Conservation (phyloP, 2,113 vertebrate species). For the Phoenicopterus ruber region DNA sequence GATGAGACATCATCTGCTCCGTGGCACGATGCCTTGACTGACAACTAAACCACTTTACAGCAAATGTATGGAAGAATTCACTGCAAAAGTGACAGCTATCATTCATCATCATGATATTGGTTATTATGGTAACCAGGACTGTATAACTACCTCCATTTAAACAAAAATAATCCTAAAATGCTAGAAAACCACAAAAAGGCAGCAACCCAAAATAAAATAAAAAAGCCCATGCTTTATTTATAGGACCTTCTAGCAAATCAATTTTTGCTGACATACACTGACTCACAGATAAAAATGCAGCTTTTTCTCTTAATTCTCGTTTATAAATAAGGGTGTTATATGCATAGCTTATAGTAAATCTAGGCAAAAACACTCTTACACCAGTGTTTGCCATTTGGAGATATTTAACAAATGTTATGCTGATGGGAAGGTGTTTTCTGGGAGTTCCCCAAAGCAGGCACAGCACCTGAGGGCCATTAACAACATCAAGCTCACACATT, state of each 20-base stretch:
- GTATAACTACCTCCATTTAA: neutral
- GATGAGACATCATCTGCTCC: neutral
- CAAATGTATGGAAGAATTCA: neutral
- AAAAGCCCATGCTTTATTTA: neutral
- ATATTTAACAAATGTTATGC: neutral
- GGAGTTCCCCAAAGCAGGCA: neutral
- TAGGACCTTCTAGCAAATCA: neutral
- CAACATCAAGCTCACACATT: neutral
- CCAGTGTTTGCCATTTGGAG: neutral
- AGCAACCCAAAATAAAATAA: neutral
- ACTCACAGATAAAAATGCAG: neutral
- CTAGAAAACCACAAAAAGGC: neutral
- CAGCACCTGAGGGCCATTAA: neutral
- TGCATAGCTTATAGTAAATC: neutral
- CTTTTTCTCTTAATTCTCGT: neutral
- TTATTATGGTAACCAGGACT: neutral
- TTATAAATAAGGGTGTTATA: neutral
- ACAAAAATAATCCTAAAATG: neutral
- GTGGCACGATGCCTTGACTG: neutral
- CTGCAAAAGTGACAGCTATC: neutral
- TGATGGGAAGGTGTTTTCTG: neutral
- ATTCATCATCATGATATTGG: neutral
- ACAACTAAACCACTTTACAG: neutral
- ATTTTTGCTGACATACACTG: neutral
- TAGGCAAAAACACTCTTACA: neutral